Evolutionary conservation across 23 tunicate species (phyloP).

Genomic region (Halocynthia aurantium): DNA sequence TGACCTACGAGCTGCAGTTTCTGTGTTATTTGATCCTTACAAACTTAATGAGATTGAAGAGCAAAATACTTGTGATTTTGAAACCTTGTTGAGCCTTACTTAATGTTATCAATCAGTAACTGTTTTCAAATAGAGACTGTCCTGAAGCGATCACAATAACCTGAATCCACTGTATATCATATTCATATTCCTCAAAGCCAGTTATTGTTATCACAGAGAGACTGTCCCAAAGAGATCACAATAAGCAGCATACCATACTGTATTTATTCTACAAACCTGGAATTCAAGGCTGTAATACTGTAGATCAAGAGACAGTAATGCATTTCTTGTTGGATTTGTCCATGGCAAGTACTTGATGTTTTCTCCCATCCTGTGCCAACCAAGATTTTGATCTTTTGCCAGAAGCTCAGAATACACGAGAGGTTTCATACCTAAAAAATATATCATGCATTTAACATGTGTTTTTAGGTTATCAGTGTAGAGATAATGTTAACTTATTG

Average conservation of each 20-base stretch:
- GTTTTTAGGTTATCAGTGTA: neutral
- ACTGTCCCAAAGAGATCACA: too few species aligned
- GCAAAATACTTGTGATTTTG: too few species aligned
- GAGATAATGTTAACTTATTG: too few species aligned
- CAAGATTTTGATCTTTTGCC: constrained; percentile 49
- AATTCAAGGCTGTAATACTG: constrained; percentile 87
- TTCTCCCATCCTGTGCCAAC: constrained; percentile 81
- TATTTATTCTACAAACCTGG: constrained; percentile 32
- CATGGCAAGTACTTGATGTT: constrained; percentile 67
- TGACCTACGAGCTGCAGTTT: too few species aligned
- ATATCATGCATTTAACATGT: neutral
- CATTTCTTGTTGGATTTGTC: constrained; percentile 78
- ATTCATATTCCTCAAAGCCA: neutral
- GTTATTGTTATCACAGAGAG: neutral
- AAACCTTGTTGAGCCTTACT: too few species aligned
- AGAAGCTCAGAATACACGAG: constrained; percentile 74
- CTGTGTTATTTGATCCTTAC: too few species aligned
- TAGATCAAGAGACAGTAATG: constrained; percentile 70
- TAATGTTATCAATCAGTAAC: too few species aligned
- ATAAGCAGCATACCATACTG: neutral
- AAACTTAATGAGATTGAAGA: too few species aligned
- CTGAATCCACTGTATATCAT: neutral
- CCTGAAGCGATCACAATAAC: too few species aligned
- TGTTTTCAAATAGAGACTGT: too few species aligned
- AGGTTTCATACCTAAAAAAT: constrained; percentile 73